Evolutionary conservation across 2,113 vertebrate species (phyloP).

Genomic region (Puma concolor): DNA sequence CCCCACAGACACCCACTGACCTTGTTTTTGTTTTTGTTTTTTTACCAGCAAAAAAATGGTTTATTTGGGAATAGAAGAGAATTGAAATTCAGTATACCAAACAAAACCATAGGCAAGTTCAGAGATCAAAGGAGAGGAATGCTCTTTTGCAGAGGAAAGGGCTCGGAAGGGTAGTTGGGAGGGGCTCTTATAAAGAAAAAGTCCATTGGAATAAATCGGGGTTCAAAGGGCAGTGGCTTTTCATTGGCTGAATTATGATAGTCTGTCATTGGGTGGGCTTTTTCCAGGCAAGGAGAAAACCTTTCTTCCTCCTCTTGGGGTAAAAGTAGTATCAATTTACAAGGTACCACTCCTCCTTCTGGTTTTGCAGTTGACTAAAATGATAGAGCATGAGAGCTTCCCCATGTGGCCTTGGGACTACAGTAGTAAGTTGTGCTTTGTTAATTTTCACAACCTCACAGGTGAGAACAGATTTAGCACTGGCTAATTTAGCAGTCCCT

Average conservation of each 20-base stretch:
- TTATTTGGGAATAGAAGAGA: background rate
- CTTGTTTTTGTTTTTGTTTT: too few relatives aligned
- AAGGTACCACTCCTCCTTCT: background rate
- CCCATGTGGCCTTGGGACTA: background rate
- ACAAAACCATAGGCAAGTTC: background rate
- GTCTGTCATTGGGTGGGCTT: background rate
- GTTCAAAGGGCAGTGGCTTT: background rate
- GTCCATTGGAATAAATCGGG: background rate
- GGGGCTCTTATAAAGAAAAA: background rate
- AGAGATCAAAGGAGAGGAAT: background rate
- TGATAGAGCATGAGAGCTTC: background rate
- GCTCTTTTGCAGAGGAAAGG: background rate
- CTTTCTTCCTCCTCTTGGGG: background rate
- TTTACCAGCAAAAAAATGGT: background rate
- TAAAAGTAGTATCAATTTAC: background rate
- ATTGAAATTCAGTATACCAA: background rate
- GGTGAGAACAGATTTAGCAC: background rate
- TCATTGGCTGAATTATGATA: background rate
- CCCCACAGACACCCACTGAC: background rate
- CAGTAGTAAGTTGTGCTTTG: background rate
- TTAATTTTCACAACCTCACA: background rate
- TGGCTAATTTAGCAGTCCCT: background rate
- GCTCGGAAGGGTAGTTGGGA: background rate
- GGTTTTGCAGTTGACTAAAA: background rate
- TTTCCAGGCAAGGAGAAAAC: background rate